Evolutionary conservation across 2,113 vertebrate genomes (phyloP), one percentile per base, ranked within the genome.

Genomic region (Mugil cephalus): DNA sequence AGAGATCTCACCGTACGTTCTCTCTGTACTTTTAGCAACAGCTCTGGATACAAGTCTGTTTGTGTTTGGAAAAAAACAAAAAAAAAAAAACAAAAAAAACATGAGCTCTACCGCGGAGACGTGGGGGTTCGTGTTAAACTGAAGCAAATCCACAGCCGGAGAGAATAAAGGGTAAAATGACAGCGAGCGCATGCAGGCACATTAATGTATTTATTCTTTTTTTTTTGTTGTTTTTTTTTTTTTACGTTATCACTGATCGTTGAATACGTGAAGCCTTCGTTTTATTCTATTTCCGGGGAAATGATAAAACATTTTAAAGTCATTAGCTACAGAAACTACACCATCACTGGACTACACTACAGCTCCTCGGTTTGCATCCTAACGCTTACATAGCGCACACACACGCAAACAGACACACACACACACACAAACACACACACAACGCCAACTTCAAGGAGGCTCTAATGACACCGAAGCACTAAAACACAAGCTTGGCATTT

Each of bases 291-390:
- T 76, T 74, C 61, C 40, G 74, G 47, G 48, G 24, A 55, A 62
- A 83, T 79, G 79, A 52, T 58, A 40, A 69, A 50, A 72, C 38
- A 63, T 66, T 69, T 51, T 43, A 30, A 30, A 64, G 77, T 60
- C 1, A 67, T 74, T 52, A 17, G 36, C 42, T 58, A 86, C 69
- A 72, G 77, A 54, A 69, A 76, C 71, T 45, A 85, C 74, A 84
- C 40, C 53, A 67, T 69, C 53, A 84, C 86, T 82, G 43, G 39
- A 87, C 80, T 77, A 79, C 68, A 88, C 51, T 55, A 50, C 60
- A 73, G 65, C 71, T 80, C 58, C n/a, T n/a, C n/a, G n/a, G n/a
- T n/a, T n/a, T 68, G 43, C 21, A 67, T 68, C 51, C 54, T 71
- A 65, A 63, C 40, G 38, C 43, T 56, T 36, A 63, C 63, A 69